phyloP scores from a whole-genome alignment of 2,113 vertebrate species.

The Potamarius usumacintae region DNA sequence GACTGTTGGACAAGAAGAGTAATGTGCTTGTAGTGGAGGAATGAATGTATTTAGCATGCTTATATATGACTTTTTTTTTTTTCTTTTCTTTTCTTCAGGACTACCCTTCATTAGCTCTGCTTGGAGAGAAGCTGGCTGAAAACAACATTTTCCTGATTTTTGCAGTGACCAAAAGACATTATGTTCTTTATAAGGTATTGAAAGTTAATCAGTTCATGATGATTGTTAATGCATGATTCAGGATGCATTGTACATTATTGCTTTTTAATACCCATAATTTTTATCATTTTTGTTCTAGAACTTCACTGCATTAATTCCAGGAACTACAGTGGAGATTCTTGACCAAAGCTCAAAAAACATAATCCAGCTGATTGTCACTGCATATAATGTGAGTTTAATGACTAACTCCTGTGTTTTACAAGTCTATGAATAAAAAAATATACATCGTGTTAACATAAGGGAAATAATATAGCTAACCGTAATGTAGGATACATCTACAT shows the following conservation, averaged over 20 bases:
- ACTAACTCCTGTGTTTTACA: not conserved
- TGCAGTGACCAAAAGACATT: conserved; percentile 89
- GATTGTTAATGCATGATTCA: not conserved
- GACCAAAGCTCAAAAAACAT: conserved; percentile 96
- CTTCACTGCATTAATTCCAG: conserved; percentile 91
- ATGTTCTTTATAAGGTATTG: conserved; percentile 90
- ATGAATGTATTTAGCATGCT: conserved; percentile 21
- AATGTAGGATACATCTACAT: not conserved
- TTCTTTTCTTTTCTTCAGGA: conserved; percentile 73
- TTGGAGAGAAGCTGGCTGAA: conserved; percentile 94
- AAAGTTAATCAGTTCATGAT: not conserved
- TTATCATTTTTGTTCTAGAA: conserved; percentile 72
- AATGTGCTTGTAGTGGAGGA: not conserved
- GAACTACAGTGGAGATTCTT: conserved; percentile 94
- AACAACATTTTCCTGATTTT: conserved; percentile 98
- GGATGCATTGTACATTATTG: not conserved
- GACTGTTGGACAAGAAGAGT: conserved; percentile 29
- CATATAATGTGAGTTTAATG: conserved; percentile 86
- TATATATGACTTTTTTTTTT: conserved; percentile 10
- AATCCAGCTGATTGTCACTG: conserved; percentile 90
- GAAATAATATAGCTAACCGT: not conserved
- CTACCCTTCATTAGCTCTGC: conserved; percentile 92
- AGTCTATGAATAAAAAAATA: not conserved
- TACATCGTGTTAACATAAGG: not conserved
- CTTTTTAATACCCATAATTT: not conserved